Evolutionary conservation across 1,140 invertebrate genomes (phyloP), one percentile per base, ranked within the genome.

Genomic region (Lucilia cuprina): DNA sequence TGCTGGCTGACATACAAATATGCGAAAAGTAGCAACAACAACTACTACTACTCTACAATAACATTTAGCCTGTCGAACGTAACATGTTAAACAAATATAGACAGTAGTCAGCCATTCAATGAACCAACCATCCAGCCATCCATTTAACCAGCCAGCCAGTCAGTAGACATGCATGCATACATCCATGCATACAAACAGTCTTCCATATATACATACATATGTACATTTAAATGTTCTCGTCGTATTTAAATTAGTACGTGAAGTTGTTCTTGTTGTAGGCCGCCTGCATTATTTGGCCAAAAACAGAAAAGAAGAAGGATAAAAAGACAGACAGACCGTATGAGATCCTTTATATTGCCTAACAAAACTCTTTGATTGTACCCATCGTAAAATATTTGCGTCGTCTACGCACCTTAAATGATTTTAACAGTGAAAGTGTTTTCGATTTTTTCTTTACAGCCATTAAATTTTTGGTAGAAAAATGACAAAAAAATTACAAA

Each of bases 41-140:
- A 60, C 55, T 25, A 21, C 19, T 21, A 60, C 55, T 70, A 21
- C 19, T 21, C n/a, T 25, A 70, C 65, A 70, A 70, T 70, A 70
- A 70, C 21, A 70, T 70, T 70, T 21, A 21, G 65, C 65, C 65
- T 70, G 65, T 70, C 65, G 65, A 70, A 70, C 65, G 19, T 70
- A 70, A 70, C n/a, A 70, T 21, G 65, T 70, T 70, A 70, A 70
- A 70, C 65, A 70, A 70, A 70, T 70, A 70, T 70, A 70, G 65
- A 70, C 65, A 70, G 77, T 41, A 80, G 19, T 80, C 77, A 19
- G 1, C 21, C 77, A 80, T 80, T 49, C n/a, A 21, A 70, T 7
- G n/a, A 70, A 12, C n/a, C 77, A 19, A 21, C 21, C 77, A 80
- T 19, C 14, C n/a, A 80, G 8, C 77, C 77, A 80, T 3, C 77